Percentiles rank a stretch among this genome's conserved stretches.
phyloP scores from a whole-genome alignment of 2,797 vertebrate species.

The Notoglanidium macrostoma region DNA sequence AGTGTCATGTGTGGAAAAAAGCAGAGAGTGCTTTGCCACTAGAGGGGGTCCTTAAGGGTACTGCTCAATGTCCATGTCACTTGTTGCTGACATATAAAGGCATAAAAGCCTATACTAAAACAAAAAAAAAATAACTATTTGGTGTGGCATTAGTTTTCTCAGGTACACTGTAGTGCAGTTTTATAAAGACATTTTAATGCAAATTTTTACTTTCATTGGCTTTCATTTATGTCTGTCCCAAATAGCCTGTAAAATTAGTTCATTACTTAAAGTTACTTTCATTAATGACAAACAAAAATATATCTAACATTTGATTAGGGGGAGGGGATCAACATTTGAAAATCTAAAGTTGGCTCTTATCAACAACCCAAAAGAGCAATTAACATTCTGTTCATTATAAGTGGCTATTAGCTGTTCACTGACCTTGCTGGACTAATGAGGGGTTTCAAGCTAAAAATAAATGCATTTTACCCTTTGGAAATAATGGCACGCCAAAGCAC shows the following conservation, averaged over 20 bases:
- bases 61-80: not conserved
- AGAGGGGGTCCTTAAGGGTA: slow-evolving; percentile 4
- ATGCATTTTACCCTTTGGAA: slow-evolving; percentile 28
- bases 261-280: not conserved
- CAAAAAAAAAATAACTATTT: not conserved
- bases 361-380: not conserved
- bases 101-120: not conserved
- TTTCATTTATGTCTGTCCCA: not conserved
- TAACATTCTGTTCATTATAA: slow-evolving; percentile 17
- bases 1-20: not conserved
- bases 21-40: slow-evolving; percentile 11
- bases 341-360: not conserved
- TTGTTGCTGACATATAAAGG: not conserved
- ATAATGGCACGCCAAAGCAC: slow-evolving; percentile 1
- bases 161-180: not conserved
- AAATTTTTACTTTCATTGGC: not conserved
- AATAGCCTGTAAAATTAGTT: not conserved
- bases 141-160: not conserved
- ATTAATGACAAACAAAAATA: not conserved
- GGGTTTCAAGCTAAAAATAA: slow-evolving; percentile 29
- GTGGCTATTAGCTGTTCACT: slow-evolving; percentile 1
- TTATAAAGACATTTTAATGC: not conserved
- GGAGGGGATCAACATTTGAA: not conserved
- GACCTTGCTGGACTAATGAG: slow-evolving; percentile 12
- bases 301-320: not conserved